A percentile compares a stretch with the other conserved stretches of the same genome.
Conservation (phyloP, 2,113 vertebrate genomes). For the Limanda limanda region DNA sequence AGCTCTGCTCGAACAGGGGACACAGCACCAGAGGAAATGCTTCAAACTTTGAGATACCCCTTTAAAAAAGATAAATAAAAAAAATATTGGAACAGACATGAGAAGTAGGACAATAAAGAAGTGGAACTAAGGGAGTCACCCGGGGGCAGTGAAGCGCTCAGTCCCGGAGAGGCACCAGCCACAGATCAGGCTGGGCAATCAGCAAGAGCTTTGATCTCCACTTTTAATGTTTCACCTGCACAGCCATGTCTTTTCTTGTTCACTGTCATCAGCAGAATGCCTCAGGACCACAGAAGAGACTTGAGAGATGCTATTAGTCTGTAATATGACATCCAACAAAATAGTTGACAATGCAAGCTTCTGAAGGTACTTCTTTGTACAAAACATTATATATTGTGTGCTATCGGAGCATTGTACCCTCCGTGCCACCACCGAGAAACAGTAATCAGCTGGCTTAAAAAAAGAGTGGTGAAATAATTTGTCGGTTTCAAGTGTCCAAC, state of each 20-base stretch:
- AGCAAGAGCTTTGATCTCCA: slow-evolving; percentile 69
- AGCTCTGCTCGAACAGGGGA: slow-evolving; percentile 2
- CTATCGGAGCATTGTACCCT: not conserved
- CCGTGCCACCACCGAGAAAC: slow-evolving; percentile 2
- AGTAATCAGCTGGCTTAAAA: slow-evolving; percentile 41
- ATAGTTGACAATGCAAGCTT: not conserved
- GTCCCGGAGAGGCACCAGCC: slow-evolving; percentile 31
- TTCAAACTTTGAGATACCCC: not conserved
- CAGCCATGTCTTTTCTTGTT: slow-evolving; percentile 42
- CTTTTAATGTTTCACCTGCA: slow-evolving; percentile 75
- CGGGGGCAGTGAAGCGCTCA: slow-evolving; percentile 54
- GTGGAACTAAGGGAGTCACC: slow-evolving; percentile 57
- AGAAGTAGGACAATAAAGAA: slow-evolving; percentile 52
- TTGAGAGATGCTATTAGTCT: slow-evolving; percentile 12
- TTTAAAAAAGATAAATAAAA: not conserved
- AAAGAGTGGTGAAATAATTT: slow-evolving; percentile 45
- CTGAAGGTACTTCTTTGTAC: not conserved
- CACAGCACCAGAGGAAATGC: not conserved
- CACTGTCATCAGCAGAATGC: slow-evolving; percentile 38
- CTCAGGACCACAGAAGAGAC: slow-evolving; percentile 7
- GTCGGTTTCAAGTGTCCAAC: slow-evolving; percentile 43
- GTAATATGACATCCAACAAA: slow-evolving; percentile 3
- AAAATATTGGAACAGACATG: slow-evolving; percentile 6
- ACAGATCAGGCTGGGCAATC: slow-evolving; percentile 53
- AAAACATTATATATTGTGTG: not conserved